phyloP scores from a whole-genome alignment of 2,113 vertebrate species.

The Coptodon bakossiorum region DNA sequence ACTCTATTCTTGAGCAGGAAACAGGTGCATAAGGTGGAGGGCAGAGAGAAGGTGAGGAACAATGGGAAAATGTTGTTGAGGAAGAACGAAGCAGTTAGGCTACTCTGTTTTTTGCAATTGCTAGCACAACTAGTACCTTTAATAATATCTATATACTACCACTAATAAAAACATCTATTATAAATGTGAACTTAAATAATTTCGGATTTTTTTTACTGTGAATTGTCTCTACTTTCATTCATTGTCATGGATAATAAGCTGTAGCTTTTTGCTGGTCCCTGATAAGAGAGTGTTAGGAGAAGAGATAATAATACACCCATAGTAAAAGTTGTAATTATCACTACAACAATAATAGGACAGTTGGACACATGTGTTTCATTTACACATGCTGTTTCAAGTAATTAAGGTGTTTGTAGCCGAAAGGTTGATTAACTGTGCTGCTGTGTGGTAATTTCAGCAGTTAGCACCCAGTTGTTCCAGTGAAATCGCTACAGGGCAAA shows the following conservation, averaged over 20 bases:
- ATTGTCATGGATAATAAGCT: background rate
- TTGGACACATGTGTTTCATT: background rate
- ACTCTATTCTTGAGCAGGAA: background rate
- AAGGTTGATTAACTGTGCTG: background rate
- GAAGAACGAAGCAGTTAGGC: rapidly evolving
- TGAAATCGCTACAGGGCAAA: background rate
- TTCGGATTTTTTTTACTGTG: rapidly evolving
- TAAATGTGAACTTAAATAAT: background rate
- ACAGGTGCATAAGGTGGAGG: background rate
- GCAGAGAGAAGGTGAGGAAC: background rate
- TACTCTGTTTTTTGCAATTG: background rate
- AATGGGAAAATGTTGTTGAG: background rate
- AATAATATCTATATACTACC: background rate
- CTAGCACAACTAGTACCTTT: background rate
- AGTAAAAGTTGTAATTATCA: background rate
- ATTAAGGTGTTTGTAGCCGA: background rate
- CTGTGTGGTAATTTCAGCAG: background rate
- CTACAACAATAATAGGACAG: background rate
- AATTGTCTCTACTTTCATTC: background rate
- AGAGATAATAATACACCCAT: background rate
- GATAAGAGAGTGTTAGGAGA: background rate
- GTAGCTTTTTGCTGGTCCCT: background rate
- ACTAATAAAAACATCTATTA: background rate
- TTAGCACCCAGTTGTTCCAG: background rate
- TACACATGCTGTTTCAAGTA: background rate